Evolutionary conservation across 2,888 invertebrate genomes (phyloP), one percentile per base, ranked within the genome.

Genomic region (Tetragonula carbonaria): DNA sequence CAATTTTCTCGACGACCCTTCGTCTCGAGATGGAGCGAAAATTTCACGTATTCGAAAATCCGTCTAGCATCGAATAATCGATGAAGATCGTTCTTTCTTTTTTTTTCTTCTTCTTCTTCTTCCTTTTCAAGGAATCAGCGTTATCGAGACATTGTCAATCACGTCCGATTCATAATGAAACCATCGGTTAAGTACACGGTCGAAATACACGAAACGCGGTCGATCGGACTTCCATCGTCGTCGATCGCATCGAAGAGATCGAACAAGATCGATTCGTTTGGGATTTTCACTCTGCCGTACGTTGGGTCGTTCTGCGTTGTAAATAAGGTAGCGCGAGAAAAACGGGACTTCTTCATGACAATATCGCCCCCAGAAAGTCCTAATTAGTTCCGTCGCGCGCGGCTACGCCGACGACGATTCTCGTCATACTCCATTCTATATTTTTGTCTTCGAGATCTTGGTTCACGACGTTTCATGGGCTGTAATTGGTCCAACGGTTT

Each of bases 261-360:
- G 45, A 33, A 51, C n/a, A 21, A 38, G 18, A 74, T 53, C 53
- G 28, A 28, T n/a, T 55, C 65, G 66, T 67, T 77, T 38, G 76
- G 67, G 65, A 79, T 87, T 87, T 71, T 78, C 65, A 8, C 59
- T 73, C 51, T 62, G 14, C 14, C 23, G 59, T n/a, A 38, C 33
- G 33, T 23, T 11, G 67, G 63, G 23, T 23, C 57, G 74, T 38
- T 79, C 16, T 59, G 71, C 74, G 66, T 76, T 65, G 65, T 65
- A 74, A 62, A 82, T 86, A 66, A 51, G 45, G 11, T 68, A 57
- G 63, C 81, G 73, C 55, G 53, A 38, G 16, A 55, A 82, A 28
- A 76, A 73, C 53, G 79, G 45, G 70, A 76, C 82, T 74, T 87
- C 89, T 88, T 87, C 86, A 89, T 89, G 88, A 89, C 88, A 88